Conservation (phyloP, 2,113 vertebrate genomes). For the Himantopus leucocephalus region DNA sequence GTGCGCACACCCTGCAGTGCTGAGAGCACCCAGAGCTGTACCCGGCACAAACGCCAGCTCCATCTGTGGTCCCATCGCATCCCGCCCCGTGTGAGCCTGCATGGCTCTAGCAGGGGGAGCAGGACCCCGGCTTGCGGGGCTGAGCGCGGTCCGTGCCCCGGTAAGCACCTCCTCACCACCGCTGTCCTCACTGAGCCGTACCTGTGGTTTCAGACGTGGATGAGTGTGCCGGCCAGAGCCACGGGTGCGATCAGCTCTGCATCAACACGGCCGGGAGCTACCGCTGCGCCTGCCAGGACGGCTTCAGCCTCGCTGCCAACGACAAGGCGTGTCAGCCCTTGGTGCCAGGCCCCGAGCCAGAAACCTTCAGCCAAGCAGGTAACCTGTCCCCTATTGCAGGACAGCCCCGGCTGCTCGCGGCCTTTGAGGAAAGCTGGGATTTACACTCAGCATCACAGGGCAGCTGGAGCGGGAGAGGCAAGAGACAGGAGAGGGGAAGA, state of each 20-base stretch:
- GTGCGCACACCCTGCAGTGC: not conserved
- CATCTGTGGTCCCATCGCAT: rapidly evolving
- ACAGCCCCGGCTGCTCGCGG: not conserved
- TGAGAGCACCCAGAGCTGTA: not conserved
- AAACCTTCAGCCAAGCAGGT: slow-evolving; percentile 51
- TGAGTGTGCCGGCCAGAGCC: slow-evolving; percentile 75
- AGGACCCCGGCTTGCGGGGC: not conserved
- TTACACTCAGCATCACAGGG: not conserved
- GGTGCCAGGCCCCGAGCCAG: not conserved
- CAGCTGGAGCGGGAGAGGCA: not conserved
- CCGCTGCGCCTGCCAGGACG: slow-evolving; percentile 75
- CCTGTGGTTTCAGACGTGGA: slow-evolving; percentile 80
- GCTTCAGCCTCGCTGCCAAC: slow-evolving; percentile 74
- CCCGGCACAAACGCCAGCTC: not conserved
- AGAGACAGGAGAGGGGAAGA: not conserved
- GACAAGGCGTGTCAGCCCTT: slow-evolving; percentile 65
- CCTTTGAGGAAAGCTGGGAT: not conserved
- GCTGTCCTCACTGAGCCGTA: not conserved
- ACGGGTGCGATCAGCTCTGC: slow-evolving; percentile 80
- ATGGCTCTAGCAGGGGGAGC: not conserved
- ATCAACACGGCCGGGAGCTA: slow-evolving; percentile 84
- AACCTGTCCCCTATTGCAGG: not conserved
- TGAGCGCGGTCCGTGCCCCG: rapidly evolving
- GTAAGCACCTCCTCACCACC: not conserved
- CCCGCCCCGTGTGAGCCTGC: rapidly evolving